phyloP scores from a whole-genome alignment of 2,888 invertebrate genomes.

The Gortyna flavago region DNA sequence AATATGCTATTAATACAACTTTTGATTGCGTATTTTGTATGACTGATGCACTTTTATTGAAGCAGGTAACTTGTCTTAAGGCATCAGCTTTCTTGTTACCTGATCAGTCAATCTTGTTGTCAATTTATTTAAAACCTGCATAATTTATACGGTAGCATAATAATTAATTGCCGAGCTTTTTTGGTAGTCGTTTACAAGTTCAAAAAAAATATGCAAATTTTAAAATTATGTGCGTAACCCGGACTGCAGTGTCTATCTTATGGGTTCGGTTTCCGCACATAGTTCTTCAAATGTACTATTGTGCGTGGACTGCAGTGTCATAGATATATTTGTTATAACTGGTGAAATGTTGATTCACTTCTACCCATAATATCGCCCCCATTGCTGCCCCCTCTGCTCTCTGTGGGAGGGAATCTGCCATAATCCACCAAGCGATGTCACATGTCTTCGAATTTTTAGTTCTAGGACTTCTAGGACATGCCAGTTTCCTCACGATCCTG shows the following conservation, averaged over 20 bases:
- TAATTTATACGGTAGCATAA: slow-evolving; percentile 36
- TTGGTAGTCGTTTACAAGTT: background rate
- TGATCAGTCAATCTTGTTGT: slow-evolving; percentile 43
- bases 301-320: background rate
- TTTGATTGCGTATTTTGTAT: too few relatives aligned
- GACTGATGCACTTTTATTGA: slow-evolving; percentile 39
- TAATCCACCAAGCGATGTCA: too few relatives aligned
- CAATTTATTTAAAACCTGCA: slow-evolving; percentile 40
- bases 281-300: too few relatives aligned
- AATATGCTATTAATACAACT: too few relatives aligned
- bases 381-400: too few relatives aligned
- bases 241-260: background rate
- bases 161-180: slow-evolving; percentile 38
- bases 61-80: slow-evolving; percentile 28
- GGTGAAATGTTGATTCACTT: too few relatives aligned
- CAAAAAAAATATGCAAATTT: background rate
- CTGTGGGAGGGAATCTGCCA: too few relatives aligned
- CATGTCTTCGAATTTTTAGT: too few relatives aligned
- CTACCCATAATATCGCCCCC: too few relatives aligned
- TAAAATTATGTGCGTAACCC: background rate
- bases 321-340: background rate
- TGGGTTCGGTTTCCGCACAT: too few relatives aligned
- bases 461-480: too few relatives aligned
- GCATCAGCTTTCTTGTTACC: slow-evolving; percentile 53
- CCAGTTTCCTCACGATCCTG: too few relatives aligned